Base-by-base conservation (phyloP, 2,797 vertebrate genomes). In the Synaphobranchus kaupii region DNA sequence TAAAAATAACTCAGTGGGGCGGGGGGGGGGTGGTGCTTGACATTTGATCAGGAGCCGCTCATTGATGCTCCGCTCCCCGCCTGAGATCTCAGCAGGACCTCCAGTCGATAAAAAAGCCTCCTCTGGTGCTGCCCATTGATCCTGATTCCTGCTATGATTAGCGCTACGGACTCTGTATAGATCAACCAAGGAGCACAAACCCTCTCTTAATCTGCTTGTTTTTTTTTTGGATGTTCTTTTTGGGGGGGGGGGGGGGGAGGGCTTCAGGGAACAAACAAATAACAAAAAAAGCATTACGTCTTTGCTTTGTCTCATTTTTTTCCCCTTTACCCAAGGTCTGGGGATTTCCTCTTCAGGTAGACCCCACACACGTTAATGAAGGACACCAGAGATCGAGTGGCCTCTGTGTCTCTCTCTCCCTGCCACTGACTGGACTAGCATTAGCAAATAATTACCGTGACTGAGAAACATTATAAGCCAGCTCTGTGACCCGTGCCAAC, bases 1-100 rank as follows among this genome's bases (percentile, higher is more conserved):
- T 87, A 87, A 87, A 87, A 87, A 87, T 87, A 87, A 47, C 60
- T 50, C 66, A 28, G 63, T 28, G 22, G 58, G 58, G 48, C 5
- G 52, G 13, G 54, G 13, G 56, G 66, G 31, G 80, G 54, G 34
- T 4, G 58, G 66, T 22, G 80, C 12, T 20, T 87, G 83, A 87
- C 86, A 84, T 87, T 87, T 87, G 83, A 84, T 76, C 63, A 25
- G 54, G 86, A 13, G 34, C 47, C 1, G 39, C 52, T 76, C 83
- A 76, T 25, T 22, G 81, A 84, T 28, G 66, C 82, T 13, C 48
- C 17, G 60, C 86, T 47, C n/a, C 17, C 58, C 3, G 31, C 50
- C 48, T 83, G 86, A 84, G 82, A 84, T 60, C 63, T 13, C 66
- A 28, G 78, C 50, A 60, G 58, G 86, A 34, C 80, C 86, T 82